Evolutionary conservation across 2,888 invertebrate genomes (phyloP).

Genomic region (Corbicula japonica): DNA sequence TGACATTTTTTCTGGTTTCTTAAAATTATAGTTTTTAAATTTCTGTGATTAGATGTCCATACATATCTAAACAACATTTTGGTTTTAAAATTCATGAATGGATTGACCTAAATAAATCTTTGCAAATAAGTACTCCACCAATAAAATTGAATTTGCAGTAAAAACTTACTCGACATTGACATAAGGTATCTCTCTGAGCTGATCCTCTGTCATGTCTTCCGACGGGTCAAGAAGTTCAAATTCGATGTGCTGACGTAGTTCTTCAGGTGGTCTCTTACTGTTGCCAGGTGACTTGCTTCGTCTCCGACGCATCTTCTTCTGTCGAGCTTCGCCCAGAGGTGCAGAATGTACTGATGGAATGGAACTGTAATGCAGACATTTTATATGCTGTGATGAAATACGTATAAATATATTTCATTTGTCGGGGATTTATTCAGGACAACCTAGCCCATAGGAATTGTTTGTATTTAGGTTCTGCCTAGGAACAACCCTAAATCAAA

Average conservation of each 20-base stretch:
- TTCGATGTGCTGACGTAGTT: conserved; percentile 84
- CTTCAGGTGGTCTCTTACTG: conserved; percentile 81
- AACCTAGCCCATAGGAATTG: no score
- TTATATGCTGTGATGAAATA: no score
- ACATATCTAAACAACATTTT: no score
- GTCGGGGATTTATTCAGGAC: no score
- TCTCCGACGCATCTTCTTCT: conserved; percentile 76
- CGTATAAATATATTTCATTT: no score
- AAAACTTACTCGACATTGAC: conserved; percentile 84
- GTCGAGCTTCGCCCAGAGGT: conserved; percentile 75
- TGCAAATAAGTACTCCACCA: background rate
- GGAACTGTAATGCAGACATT: conserved; percentile 60
- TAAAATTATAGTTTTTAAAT: no score
- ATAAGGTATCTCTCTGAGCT: conserved; percentile 83
- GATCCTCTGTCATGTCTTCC: conserved; percentile 81
- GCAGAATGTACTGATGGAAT: conserved; percentile 80
- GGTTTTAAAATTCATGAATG: no score
- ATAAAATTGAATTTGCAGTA: background rate
- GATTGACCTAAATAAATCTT: no score
- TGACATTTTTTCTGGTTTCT: no score
- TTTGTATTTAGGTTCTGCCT: background rate
- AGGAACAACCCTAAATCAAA: no score
- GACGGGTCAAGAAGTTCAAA: conserved; percentile 81
- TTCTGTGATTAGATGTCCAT: no score
- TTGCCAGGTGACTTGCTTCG: conserved; percentile 84